A percentile compares a stretch with the other conserved stretches of the same genome.
phyloP scores from a whole-genome alignment of 2,888 invertebrate genomes.

The Leucophenga maculata region DNA sequence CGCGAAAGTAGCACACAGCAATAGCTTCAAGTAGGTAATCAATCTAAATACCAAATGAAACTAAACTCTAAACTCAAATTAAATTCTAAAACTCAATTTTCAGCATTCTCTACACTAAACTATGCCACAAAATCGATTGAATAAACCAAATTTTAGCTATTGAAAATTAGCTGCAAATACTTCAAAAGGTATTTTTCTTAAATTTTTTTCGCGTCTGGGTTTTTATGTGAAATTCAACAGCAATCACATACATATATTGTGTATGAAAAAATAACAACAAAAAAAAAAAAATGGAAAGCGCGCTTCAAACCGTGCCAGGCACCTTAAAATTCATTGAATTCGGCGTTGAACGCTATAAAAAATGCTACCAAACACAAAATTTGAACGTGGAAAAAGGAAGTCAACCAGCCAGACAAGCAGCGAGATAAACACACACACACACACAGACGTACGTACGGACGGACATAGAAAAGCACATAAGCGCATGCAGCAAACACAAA shows the following conservation, averaged over 20 bases:
- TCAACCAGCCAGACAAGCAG: not conserved
- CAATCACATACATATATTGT: too few species aligned
- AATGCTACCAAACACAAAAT: not conserved
- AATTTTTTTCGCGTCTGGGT: not conserved
- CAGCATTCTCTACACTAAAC: too few species aligned
- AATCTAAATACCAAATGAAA: too few species aligned
- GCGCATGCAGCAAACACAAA: slow-evolving; percentile 2
- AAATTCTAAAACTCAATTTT: too few species aligned
- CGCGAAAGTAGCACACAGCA: too few species aligned
- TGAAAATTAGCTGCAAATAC: not conserved
- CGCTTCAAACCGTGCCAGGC: not conserved
- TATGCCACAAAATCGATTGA: too few species aligned
- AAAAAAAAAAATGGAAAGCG: not conserved
- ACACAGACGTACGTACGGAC: not conserved
- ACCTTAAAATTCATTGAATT: slow-evolving; percentile 20
- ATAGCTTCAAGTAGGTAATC: too few species aligned
- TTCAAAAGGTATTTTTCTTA: not conserved
- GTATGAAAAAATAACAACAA: not conserved
- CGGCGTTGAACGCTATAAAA: not conserved
- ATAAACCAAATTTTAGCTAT: not conserved
- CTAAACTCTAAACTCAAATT: too few species aligned
- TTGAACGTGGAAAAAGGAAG: not conserved
- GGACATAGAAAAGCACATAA: not conserved
- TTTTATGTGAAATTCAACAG: too few species aligned
- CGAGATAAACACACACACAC: not conserved